These are phyloP conservation scores for Saxidomus purpurata DNA, from an alignment of 1,140 invertebrate species.

Conservation along the genomic window DNA sequence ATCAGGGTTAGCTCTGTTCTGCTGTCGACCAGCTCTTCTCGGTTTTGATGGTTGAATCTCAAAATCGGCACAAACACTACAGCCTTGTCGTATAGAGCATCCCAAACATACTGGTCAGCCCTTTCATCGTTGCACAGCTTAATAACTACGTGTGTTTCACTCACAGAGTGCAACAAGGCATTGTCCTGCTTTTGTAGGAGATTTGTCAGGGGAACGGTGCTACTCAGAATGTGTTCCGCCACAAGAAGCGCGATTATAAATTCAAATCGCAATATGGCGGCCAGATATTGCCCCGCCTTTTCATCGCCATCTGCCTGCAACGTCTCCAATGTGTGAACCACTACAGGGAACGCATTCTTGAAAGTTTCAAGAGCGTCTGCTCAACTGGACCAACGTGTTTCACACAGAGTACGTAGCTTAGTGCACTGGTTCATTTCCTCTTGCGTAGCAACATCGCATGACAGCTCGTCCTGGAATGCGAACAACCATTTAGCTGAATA, in stretches of 20 bases:
- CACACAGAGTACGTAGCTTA: not conserved
- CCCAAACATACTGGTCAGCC: too few species aligned
- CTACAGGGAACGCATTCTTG: conserved; percentile 24
- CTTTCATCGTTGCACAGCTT: not conserved
- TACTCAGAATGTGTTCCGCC: conserved; percentile 10
- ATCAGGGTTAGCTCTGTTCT: conserved; percentile 7
- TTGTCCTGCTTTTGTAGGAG: too few species aligned
- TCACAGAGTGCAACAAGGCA: too few species aligned
- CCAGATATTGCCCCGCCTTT: too few species aligned
- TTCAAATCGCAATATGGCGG: too few species aligned
- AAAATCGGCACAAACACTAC: too few species aligned
- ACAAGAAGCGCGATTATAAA: conserved; percentile 10
- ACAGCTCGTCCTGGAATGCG: conserved; percentile 33
- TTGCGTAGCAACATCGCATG: not conserved
- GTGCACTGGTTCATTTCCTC: not conserved
- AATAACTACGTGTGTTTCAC: too few species aligned
- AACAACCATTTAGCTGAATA: not conserved
- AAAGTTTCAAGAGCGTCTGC: conserved; percentile 4
- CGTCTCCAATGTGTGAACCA: not conserved
- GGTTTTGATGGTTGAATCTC: too few species aligned
- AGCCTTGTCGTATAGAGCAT: too few species aligned
- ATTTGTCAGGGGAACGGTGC: too few species aligned
- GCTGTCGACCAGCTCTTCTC: not conserved
- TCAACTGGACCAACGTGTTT: too few species aligned
- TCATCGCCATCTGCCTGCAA: not conserved